Conservation (phyloP, 2,797 vertebrate genomes). For the Xerus rutilus region DNA sequence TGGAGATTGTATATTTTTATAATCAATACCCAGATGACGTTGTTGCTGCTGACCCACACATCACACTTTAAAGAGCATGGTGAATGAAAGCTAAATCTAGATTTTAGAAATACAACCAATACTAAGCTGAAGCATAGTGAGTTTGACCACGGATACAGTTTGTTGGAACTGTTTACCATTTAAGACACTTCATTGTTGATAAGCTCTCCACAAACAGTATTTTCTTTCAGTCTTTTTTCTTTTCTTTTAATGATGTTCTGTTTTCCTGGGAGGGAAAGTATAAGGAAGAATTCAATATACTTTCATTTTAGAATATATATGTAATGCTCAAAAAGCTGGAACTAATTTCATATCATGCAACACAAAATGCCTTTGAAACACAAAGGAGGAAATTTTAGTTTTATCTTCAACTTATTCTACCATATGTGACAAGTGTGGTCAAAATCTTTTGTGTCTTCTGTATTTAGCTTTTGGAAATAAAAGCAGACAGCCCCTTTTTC, state of each 20-base stretch:
- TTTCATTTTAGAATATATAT: constrained; percentile 55
- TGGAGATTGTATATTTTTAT: background rate
- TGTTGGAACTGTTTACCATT: constrained; percentile 44
- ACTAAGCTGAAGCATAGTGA: background rate
- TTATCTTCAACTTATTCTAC: constrained; percentile 50
- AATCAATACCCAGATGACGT: background rate
- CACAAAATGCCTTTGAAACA: constrained; percentile 69
- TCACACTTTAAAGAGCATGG: background rate
- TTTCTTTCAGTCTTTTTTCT: constrained; percentile 22
- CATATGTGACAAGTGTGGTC: constrained; percentile 63
- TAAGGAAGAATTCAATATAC: constrained; percentile 45
- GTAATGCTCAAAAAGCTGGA: constrained; percentile 48
- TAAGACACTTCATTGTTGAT: constrained; percentile 44
- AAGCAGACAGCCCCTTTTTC: constrained; percentile 66
- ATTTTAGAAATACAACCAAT: constrained; percentile 37
- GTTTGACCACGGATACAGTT: background rate
- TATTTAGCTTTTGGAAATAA: constrained; percentile 76
- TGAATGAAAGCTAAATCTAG: background rate
- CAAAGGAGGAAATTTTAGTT: constrained; percentile 60
- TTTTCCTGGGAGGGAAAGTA: constrained; percentile 43
- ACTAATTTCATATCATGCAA: constrained; percentile 61
- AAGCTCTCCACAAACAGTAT: constrained; percentile 50
- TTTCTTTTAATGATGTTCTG: background rate
- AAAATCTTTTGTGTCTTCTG: constrained; percentile 70
- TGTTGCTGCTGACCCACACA: background rate